Percentiles rank a stretch among this genome's conserved stretches.
Conservation (phyloP, 2,113 vertebrate genomes). For the Nannobrachium achirus region DNA sequence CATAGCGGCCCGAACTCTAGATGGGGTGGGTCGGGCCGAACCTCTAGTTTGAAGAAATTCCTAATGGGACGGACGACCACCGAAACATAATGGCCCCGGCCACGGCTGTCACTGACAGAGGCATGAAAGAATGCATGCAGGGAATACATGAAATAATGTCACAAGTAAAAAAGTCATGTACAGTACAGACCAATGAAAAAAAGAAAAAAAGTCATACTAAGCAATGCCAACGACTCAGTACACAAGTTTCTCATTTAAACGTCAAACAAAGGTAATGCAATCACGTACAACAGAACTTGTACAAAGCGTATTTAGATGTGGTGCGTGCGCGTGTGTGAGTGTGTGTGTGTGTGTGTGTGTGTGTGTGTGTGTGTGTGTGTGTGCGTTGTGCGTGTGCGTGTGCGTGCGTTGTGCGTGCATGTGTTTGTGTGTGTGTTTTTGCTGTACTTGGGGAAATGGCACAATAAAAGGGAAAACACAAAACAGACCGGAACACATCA, state of each 20-base stretch:
- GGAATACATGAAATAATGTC: constrained; percentile 37
- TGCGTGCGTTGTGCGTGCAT: constrained; percentile 1
- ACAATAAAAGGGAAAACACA: constrained; percentile 62
- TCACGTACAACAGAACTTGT: constrained; percentile 51
- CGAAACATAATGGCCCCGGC: no score
- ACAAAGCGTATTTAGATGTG: background rate
- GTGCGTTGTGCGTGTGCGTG: no score
- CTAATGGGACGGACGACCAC: no score
- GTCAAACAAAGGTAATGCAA: constrained; percentile 41
- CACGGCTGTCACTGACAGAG: no score
- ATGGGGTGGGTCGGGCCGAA: no score
- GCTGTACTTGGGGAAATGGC: constrained; percentile 29
- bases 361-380: constrained; percentile 21
- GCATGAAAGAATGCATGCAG: constrained; percentile 28
- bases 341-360: constrained; percentile 31
- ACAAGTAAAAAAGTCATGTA: constrained; percentile 12
- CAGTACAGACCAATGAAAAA: no score
- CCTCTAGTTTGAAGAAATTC: no score
- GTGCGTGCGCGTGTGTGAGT: background rate
- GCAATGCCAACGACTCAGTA: constrained; percentile 34
- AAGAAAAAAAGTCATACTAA: constrained; percentile 1
- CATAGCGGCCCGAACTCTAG: no score
- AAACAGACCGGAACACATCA: constrained; percentile 65
- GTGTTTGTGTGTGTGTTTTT: background rate
- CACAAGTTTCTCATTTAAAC: constrained; percentile 56